Percentiles rank a stretch among this genome's conserved stretches.
Evolutionary conservation across 23 tunicate genomes (phyloP).

Genomic region (Styela clava): DNA sequence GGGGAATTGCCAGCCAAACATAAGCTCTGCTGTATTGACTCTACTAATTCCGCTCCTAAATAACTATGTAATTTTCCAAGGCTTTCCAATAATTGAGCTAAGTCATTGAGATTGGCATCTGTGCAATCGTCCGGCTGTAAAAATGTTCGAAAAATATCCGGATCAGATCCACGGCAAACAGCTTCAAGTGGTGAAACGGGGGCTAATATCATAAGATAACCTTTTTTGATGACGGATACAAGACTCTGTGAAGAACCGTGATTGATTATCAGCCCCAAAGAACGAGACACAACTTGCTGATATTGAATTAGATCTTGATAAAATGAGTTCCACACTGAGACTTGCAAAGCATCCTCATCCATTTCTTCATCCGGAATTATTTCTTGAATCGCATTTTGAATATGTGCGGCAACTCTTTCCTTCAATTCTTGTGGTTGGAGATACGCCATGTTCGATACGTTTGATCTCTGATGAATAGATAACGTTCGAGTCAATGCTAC

Average conservation of each 20-base stretch:
- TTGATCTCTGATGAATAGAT: slow-evolving; percentile 39
- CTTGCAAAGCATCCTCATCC: slow-evolving; percentile 41
- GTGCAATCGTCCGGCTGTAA: slow-evolving; percentile 1
- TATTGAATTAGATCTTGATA: slow-evolving; percentile 63
- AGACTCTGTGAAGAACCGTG: neutral
- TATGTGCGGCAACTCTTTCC: slow-evolving; percentile 33
- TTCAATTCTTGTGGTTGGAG: slow-evolving; percentile 16
- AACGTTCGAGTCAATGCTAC: slow-evolving; percentile 53
- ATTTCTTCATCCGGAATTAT: slow-evolving; percentile 12
- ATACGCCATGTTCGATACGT: neutral
- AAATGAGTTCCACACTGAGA: slow-evolving; percentile 41
- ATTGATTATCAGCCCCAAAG: slow-evolving; percentile 39
- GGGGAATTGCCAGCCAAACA: slow-evolving; percentile 5
- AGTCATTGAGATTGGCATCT: slow-evolving; percentile 16
- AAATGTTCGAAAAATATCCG: slow-evolving; percentile 10
- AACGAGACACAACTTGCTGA: slow-evolving; percentile 45
- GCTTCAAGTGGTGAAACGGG: slow-evolving; percentile 77
- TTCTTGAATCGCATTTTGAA: slow-evolving; percentile 41
- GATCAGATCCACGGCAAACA: slow-evolving; percentile 64
- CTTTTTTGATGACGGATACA: slow-evolving; percentile 32
- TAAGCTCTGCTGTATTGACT: slow-evolving; percentile 10
- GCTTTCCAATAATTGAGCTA: neutral
- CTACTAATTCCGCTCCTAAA: slow-evolving; percentile 23
- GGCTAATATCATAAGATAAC: slow-evolving; percentile 40
- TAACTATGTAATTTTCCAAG: slow-evolving; percentile 1